A percentile compares a stretch with the other conserved stretches of the same genome.
phyloP scores from a whole-genome alignment of 1,140 invertebrate species.

The Hyles euphorbiae region DNA sequence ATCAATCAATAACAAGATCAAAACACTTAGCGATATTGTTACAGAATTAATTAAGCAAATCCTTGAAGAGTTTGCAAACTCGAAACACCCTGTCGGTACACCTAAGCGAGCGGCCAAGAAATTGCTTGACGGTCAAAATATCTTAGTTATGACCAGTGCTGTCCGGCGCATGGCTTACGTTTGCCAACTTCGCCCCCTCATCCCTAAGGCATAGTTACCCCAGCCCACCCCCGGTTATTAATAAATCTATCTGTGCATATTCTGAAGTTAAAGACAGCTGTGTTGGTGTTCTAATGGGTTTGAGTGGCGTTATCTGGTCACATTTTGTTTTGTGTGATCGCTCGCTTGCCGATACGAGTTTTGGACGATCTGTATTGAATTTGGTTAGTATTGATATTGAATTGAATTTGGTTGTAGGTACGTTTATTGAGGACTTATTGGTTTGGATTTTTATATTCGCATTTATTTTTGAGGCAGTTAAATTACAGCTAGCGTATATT shows the following conservation, averaged over 20 bases:
- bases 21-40: constrained; percentile 40
- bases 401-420: no score
- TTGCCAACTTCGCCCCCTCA: constrained; percentile 51
- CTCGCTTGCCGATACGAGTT: background rate
- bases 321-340: constrained; percentile 6
- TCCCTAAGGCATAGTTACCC: constrained; percentile 50
- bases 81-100: constrained; percentile 51
- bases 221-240: constrained; percentile 54
- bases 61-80: constrained; percentile 41
- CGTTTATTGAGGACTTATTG: background rate
- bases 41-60: constrained; percentile 50
- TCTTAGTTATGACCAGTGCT: constrained; percentile 73
- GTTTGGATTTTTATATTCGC: background rate
- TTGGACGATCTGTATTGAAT: constrained; percentile 1
- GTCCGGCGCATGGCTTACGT: constrained; percentile 69
- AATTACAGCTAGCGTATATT: no score
- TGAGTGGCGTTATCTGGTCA: constrained; percentile 26
- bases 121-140: constrained; percentile 72
- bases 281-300: constrained; percentile 46
- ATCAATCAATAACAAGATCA: constrained; percentile 13
- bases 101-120: constrained; percentile 48
- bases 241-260: constrained; percentile 73
- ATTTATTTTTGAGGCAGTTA: background rate
- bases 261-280: constrained; percentile 61
- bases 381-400: no score